A percentile compares a stretch with the other conserved stretches of the same genome.
Evolutionary conservation across 2,888 invertebrate species (phyloP).

Genomic region (Cantharis nigra): DNA sequence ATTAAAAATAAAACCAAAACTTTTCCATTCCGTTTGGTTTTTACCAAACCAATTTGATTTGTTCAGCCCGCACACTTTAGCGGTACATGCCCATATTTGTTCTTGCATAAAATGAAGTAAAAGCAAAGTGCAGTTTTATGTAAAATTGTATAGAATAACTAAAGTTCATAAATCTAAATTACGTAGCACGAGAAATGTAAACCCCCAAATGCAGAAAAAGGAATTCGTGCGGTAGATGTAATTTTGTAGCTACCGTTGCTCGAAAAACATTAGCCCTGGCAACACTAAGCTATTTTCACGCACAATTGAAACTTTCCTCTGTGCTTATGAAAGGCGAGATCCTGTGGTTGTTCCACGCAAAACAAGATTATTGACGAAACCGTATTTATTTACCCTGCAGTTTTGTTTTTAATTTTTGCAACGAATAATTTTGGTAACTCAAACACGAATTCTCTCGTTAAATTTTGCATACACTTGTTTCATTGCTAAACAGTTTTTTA

Average conservation of each 20-base stretch:
- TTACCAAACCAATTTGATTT: neutral
- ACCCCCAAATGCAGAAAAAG: conserved; percentile 6
- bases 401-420: neutral
- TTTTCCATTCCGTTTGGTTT: neutral
- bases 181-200: neutral
- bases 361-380: conserved; percentile 23
- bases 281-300: conserved; percentile 19
- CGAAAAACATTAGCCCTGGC: conserved; percentile 4
- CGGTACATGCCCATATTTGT: neutral
- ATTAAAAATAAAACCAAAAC: neutral
- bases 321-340: conserved; percentile 21
- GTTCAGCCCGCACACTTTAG: neutral
- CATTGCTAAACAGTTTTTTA: neutral
- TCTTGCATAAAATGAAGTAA: neutral
- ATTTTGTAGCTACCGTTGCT: conserved; percentile 3
- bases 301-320: conserved; percentile 24
- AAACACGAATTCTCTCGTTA: neutral
- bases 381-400: conserved; percentile 15
- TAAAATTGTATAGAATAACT: neutral
- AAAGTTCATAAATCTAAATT: conserved; percentile 14
- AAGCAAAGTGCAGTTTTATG: conserved; percentile 8
- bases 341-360: conserved; percentile 18
- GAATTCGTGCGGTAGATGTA: conserved; percentile 15
- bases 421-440: neutral
- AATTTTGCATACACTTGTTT: neutral